Conservation (phyloP, 1,140 invertebrate species). For the Euwallacea similis region DNA sequence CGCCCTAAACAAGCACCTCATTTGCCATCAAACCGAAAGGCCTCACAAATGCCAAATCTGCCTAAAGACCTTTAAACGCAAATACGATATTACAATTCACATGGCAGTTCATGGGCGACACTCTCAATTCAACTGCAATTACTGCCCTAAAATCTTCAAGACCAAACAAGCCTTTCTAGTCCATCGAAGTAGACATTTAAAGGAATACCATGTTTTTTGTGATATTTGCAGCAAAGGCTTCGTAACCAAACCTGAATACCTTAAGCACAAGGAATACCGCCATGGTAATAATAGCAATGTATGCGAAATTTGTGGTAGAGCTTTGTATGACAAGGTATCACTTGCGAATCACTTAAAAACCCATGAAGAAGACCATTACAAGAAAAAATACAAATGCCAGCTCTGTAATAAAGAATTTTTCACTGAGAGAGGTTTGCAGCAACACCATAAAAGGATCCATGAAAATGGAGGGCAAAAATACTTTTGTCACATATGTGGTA, state of each 20-base stretch:
- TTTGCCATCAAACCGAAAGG: too few species aligned
- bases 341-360: constrained; percentile 42
- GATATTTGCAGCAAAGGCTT: constrained; percentile 42
- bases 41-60: too few species aligned
- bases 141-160: constrained; percentile 62
- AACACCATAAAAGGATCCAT: constrained; percentile 38
- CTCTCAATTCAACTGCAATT: too few species aligned
- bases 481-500: constrained; percentile 45
- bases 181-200: constrained; percentile 65
- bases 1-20: too few species aligned
- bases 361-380: constrained; percentile 42
- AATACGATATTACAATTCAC: too few species aligned
- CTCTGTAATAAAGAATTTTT: constrained; percentile 53
- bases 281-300: constrained; percentile 39
- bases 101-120: too few species aligned
- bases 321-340: constrained; percentile 31
- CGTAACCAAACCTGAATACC: constrained; percentile 39
- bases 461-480: constrained; percentile 31
- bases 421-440: constrained; percentile 35
- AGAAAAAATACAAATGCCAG: constrained; percentile 54
- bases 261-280: constrained; percentile 37
- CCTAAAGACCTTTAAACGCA: too few species aligned
- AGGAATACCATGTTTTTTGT: constrained; percentile 51
- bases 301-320: constrained; percentile 43
- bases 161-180: constrained; percentile 66